Evolutionary conservation across 35 echinoderm and acorn worm species (phyloP).

Genomic region (Hemicentrotus pulcherrimus): DNA sequence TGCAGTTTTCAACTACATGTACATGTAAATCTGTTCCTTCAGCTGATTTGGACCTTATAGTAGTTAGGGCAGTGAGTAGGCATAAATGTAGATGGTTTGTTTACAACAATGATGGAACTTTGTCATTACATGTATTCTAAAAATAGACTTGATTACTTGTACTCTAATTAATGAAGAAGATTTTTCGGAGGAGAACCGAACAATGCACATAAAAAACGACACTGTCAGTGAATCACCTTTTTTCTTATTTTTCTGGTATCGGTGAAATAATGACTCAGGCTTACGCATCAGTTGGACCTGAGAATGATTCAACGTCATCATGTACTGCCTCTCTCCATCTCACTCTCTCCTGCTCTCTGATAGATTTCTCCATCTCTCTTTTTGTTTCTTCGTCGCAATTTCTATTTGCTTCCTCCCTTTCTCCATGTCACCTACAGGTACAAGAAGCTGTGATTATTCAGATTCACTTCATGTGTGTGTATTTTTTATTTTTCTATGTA

Average conservation of each 20-base stretch:
- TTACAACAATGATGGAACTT: not conserved
- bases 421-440: too few species aligned
- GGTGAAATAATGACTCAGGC: constrained; percentile 32
- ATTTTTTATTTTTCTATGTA: too few species aligned
- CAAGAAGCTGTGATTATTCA: too few species aligned
- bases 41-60: too few species aligned
- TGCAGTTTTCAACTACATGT: too few species aligned
- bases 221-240: constrained; percentile 3
- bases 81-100: not conserved
- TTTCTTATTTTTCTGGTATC: not conserved
- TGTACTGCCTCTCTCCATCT: not conserved
- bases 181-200: not conserved
- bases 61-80: not conserved
- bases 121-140: not conserved
- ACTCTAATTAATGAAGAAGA: not conserved
- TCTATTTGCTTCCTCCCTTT: not conserved
- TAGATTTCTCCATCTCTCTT: not conserved
- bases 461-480: too few species aligned
- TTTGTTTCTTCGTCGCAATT: not conserved
- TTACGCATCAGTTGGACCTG: constrained; percentile 21
- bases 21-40: too few species aligned
- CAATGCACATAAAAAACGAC: not conserved
- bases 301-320: not conserved
- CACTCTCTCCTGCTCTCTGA: not conserved
- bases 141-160: not conserved